Evolutionary conservation across 2,888 invertebrate genomes (phyloP).

Genomic region (Chironomus riparius): DNA sequence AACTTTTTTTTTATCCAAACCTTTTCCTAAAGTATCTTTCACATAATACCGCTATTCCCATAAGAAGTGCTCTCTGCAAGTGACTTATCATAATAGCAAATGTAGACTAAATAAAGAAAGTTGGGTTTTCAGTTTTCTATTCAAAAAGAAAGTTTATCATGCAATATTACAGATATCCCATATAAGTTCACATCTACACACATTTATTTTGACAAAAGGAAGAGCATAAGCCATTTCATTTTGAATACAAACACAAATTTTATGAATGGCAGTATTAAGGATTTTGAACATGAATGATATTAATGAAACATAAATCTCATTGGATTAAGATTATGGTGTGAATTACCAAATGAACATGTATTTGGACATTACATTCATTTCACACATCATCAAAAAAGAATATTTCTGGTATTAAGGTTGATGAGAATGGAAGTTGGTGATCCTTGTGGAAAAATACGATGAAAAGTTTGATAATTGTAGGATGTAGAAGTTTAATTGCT

Average conservation of each 20-base stretch:
- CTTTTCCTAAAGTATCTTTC: too few relatives aligned
- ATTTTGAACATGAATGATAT: background rate
- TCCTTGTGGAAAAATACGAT: too few relatives aligned
- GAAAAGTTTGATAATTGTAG: too few relatives aligned
- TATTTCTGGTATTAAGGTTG: too few relatives aligned
- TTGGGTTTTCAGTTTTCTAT: background rate
- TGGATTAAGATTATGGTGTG: background rate
- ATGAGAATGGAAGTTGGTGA: too few relatives aligned
- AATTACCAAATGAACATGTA: background rate
- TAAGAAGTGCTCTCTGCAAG: background rate
- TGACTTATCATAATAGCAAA: background rate
- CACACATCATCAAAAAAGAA: too few relatives aligned
- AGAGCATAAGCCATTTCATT: background rate
- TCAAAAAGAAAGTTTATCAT: background rate
- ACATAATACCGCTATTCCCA: background rate
- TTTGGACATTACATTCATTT: too few relatives aligned
- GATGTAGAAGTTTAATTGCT: too few relatives aligned
- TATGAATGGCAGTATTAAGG: background rate
- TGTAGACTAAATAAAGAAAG: background rate
- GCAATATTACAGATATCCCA: background rate
- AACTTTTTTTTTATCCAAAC: too few relatives aligned
- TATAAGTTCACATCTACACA: background rate
- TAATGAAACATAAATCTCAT: conserved; percentile 14
- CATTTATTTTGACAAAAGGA: background rate
- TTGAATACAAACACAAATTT: too few relatives aligned